A percentile compares a stretch with the other conserved stretches of the same genome.
Conservation (phyloP, 2,113 vertebrate species). For the Oncorhynchus gorbuscha region DNA sequence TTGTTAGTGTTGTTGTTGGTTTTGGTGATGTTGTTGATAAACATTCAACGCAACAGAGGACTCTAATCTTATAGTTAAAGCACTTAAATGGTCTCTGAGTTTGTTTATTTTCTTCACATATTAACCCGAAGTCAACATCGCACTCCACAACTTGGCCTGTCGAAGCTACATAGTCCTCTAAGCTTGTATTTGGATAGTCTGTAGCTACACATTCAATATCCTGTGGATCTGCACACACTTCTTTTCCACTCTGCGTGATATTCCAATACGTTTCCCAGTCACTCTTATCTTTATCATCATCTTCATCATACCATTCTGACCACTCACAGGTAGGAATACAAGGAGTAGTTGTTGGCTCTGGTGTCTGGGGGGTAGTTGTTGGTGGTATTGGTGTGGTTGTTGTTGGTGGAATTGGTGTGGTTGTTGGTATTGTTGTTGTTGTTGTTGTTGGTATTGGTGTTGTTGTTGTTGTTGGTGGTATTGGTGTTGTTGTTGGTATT, state of each 20-base stretch:
- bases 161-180: neutral
- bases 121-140: conserved; percentile 46
- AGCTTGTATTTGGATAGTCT: neutral
- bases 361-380: neutral
- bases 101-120: conserved; percentile 33
- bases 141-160: conserved; percentile 38
- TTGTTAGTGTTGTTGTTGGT: neutral
- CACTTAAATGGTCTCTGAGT: conserved; percentile 5
- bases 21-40: neutral
- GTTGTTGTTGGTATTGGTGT: neutral
- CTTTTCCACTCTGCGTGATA: conserved; percentile 22
- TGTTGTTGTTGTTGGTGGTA: neutral
- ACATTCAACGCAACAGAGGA: conserved; percentile 39
- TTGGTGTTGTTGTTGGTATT: neutral
- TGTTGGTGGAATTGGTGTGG: neutral
- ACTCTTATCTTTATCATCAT: neutral
- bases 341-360: neutral
- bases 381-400: neutral
- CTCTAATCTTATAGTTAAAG: conserved; percentile 44
- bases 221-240: conserved; percentile 39
- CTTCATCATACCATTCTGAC: conserved; percentile 47
- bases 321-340: conserved; percentile 40
- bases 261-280: conserved; percentile 53
- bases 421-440: neutral
- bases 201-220: conserved; percentile 35